A percentile compares a stretch with the other conserved stretches of the same genome.
Conservation (phyloP, 2,888 invertebrate genomes). For the Brenthis ino region DNA sequence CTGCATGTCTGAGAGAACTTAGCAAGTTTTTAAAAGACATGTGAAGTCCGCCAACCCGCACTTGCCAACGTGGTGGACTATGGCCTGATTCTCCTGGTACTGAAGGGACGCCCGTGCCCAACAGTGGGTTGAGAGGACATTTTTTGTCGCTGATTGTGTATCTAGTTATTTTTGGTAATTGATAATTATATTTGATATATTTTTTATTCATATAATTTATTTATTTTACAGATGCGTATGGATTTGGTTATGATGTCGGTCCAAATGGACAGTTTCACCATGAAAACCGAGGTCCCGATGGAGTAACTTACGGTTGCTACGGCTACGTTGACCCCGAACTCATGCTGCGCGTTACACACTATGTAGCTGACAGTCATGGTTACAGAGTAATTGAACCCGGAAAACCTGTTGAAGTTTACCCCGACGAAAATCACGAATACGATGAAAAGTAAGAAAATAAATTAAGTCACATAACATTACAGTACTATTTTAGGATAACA, state of each 20-base stretch:
- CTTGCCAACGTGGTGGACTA: no score
- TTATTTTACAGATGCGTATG: conserved; percentile 84
- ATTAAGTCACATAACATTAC: neutral
- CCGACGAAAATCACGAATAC: conserved; percentile 72
- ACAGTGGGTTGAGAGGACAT: no score
- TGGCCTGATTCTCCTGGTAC: no score
- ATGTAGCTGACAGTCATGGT: conserved; percentile 89
- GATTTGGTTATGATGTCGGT: conserved; percentile 89
- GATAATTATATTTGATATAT: no score
- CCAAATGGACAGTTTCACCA: conserved; percentile 90
- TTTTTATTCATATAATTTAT: conserved; percentile 3
- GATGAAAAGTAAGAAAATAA: conserved; percentile 66
- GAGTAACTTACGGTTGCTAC: conserved; percentile 91
- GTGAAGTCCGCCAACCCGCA: no score
- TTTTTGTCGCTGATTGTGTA: no score
- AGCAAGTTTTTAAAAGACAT: no score
- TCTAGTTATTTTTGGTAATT: no score
- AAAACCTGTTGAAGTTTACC: conserved; percentile 85
- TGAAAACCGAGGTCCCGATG: conserved; percentile 88
- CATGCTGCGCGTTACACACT: conserved; percentile 86
- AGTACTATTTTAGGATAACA: no score
- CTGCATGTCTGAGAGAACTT: no score
- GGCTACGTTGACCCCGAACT: conserved; percentile 88
- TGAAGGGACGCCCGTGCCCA: no score
- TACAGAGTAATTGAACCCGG: conserved; percentile 88